These are phyloP conservation scores for Cheilosia scutellata DNA, from an alignment of 2,888 invertebrate species.

Conservation along the genomic window DNA sequence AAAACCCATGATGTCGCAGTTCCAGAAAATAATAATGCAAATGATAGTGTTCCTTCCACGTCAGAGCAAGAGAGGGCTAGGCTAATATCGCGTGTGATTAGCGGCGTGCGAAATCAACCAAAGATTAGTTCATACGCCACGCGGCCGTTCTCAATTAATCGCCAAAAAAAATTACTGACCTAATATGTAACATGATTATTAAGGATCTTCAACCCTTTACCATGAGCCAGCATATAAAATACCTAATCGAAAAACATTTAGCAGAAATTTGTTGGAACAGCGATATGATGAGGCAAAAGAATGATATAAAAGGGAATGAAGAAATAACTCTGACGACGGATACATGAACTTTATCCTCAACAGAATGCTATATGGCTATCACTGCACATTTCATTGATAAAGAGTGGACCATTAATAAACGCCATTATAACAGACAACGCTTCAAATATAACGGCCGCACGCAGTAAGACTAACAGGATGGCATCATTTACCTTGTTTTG, in stretches of 20 bases:
- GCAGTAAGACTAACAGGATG: neutral
- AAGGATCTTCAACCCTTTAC: slow-evolving; percentile 14
- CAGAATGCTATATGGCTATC: neutral
- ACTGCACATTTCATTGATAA: neutral
- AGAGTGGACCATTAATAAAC: neutral
- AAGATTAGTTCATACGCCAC: neutral
- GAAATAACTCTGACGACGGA: no score
- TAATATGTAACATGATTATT: neutral
- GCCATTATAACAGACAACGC: slow-evolving; percentile 17
- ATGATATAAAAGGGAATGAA: neutral
- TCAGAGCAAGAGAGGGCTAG: neutral
- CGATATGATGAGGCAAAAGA: neutral
- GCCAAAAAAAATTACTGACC: slow-evolving; percentile 11
- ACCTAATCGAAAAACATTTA: neutral
- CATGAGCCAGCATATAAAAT: slow-evolving; percentile 4
- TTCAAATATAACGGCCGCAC: slow-evolving; percentile 6
- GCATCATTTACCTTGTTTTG: slow-evolving; percentile 37
- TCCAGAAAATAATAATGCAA: neutral
- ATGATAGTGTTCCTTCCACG: neutral
- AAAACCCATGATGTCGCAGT: neutral
- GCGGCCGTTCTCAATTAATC: slow-evolving; percentile 1
- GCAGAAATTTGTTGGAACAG: slow-evolving; percentile 3
- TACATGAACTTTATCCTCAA: no score
- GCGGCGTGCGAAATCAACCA: neutral
- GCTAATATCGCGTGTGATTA: neutral